Percentiles rank a stretch among this genome's conserved stretches.
These are phyloP conservation scores for Caradrina kadenii DNA, from an alignment of 2,888 invertebrate species.

Conservation along the genomic window DNA sequence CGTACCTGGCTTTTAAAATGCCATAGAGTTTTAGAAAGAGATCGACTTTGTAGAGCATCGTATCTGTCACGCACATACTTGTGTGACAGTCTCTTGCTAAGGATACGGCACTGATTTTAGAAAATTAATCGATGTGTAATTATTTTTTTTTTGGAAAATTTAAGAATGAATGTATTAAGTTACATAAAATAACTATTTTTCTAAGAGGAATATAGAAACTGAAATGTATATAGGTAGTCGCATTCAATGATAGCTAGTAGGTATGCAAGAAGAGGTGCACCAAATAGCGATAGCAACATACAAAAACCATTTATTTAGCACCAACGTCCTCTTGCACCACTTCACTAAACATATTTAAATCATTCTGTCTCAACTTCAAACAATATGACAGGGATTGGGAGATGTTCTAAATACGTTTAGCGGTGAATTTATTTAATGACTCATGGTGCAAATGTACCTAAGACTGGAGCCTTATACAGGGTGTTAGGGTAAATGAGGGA, in stretches of 20 bases:
- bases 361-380: not conserved
- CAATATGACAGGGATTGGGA: not conserved
- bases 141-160: not conserved
- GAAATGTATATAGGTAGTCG: not conserved
- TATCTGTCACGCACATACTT: not conserved
- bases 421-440: not conserved
- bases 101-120: too few species aligned
- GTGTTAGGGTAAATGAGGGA: too few species aligned
- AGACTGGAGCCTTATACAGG: too few species aligned
- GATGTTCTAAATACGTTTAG: not conserved
- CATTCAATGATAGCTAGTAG: not conserved
- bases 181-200: too few species aligned
- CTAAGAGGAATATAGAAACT: not conserved
- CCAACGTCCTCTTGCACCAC: not conserved
- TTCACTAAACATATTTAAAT: not conserved
- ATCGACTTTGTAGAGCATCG: too few species aligned
- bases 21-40: not conserved
- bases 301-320: not conserved
- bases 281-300: conserved; percentile 3
- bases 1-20: not conserved
- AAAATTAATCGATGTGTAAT: too few species aligned
- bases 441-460: too few species aligned
- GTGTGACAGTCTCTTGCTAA: too few species aligned
- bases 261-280: conserved; percentile 18
- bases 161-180: not conserved